Conservation (phyloP, 2,797 vertebrate genomes). For the Molossus molossus region DNA sequence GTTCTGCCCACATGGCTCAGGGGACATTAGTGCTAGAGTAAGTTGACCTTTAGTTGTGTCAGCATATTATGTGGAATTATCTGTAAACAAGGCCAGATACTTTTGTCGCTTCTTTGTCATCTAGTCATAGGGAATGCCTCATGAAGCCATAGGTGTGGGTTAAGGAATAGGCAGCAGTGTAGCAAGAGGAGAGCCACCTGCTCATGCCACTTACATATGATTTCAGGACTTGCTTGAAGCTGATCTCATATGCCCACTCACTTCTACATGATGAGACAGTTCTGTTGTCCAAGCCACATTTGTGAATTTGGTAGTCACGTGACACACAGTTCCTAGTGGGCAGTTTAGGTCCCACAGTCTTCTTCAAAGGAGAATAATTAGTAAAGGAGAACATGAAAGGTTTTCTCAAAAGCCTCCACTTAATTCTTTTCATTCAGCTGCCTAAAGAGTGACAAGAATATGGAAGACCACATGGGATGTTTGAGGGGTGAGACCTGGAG, state of each 20-base stretch:
- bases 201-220: neutral
- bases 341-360: neutral
- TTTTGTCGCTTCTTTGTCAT: neutral
- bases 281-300: neutral
- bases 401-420: neutral
- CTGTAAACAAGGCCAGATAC: neutral
- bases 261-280: neutral
- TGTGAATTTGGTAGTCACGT: neutral
- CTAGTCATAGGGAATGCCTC: neutral
- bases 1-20: neutral
- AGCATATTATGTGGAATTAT: neutral
- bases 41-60: neutral
- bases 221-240: neutral
- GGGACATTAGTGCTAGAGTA: neutral
- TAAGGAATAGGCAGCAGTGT: neutral
- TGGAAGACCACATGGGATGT: neutral
- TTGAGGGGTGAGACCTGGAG: neutral
- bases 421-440: conserved; percentile 5
- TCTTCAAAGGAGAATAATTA: neutral
- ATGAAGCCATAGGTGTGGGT: neutral
- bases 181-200: neutral
- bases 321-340: neutral
- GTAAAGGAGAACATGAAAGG: neutral
- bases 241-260: neutral
- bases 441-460: neutral